Percentiles rank a stretch among this genome's conserved stretches.
Evolutionary conservation across 2,888 invertebrate genomes (phyloP).

Genomic region (Tuberolachnus salignus): DNA sequence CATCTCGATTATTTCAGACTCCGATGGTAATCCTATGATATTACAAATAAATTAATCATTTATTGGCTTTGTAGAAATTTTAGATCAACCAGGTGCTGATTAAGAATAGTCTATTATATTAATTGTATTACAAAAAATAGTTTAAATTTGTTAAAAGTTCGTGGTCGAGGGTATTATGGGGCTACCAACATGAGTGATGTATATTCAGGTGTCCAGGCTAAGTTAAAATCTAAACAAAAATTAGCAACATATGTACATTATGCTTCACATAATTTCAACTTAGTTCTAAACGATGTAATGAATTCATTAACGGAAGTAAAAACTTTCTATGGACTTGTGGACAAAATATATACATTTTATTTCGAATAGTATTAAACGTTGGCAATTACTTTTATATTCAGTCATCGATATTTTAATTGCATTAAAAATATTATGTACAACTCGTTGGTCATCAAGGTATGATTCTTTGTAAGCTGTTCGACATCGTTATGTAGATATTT

Average conservation of each 20-base stretch:
- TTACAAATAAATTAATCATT: slow-evolving; percentile 57
- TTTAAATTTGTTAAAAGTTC: slow-evolving; percentile 13
- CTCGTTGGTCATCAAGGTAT: slow-evolving; percentile 9
- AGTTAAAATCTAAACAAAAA: slow-evolving; percentile 15
- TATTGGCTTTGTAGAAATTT: slow-evolving; percentile 55
- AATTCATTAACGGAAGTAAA: slow-evolving; percentile 13
- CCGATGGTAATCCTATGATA: slow-evolving; percentile 48
- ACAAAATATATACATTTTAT: slow-evolving; percentile 5
- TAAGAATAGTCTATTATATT: slow-evolving; percentile 48
- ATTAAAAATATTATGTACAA: slow-evolving; percentile 3
- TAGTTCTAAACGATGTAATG: slow-evolving; percentile 17
- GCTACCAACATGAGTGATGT: slow-evolving; percentile 13
- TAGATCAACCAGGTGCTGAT: slow-evolving; percentile 49
- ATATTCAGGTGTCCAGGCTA: slow-evolving; percentile 9
- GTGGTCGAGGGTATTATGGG: slow-evolving; percentile 15
- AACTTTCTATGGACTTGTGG: neutral
- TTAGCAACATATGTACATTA: slow-evolving; percentile 11
- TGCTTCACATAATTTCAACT: slow-evolving; percentile 15
- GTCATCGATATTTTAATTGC: slow-evolving; percentile 4
- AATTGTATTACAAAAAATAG: slow-evolving; percentile 37
- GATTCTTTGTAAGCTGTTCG: neutral
- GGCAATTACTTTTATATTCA: slow-evolving; percentile 16
- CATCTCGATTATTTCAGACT: slow-evolving; percentile 56
- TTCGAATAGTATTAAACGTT: slow-evolving; percentile 13
- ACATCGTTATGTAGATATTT: slow-evolving; percentile 16